Evolutionary conservation across 2,888 invertebrate species (phyloP).

Genomic region (Lampropteryx suffumata): DNA sequence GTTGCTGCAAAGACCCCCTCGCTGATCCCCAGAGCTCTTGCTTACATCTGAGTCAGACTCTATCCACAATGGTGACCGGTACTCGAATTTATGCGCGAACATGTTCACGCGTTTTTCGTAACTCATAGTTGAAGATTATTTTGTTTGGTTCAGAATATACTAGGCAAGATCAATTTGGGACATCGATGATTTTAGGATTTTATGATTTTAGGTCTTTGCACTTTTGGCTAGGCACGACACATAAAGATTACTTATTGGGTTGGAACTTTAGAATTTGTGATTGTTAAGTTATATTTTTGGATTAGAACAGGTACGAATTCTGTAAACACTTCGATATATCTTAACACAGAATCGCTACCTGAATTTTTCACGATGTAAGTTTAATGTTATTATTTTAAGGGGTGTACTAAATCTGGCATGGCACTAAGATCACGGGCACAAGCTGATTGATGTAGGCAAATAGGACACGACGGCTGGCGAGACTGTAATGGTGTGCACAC

Average conservation of each 20-base stretch:
- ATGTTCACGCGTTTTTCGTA: conserved; percentile 58
- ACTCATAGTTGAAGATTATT: conserved; percentile 36
- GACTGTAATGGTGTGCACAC: conserved; percentile 40
- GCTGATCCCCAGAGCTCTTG: conserved; percentile 46
- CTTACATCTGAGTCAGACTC: conserved; percentile 73
- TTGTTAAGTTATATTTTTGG: too few relatives aligned
- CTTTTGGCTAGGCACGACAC: too few relatives aligned
- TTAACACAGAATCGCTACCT: neutral
- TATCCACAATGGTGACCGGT: conserved; percentile 77
- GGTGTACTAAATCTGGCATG: conserved; percentile 39
- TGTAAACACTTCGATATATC: neutral
- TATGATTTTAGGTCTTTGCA: too few relatives aligned
- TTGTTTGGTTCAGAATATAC: too few relatives aligned
- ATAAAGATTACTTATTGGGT: too few relatives aligned
- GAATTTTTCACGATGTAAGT: neutral
- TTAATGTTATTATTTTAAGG: neutral
- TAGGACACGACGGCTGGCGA: conserved; percentile 45
- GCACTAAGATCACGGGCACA: conserved; percentile 69
- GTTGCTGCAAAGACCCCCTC: conserved; percentile 45
- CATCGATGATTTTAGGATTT: too few relatives aligned
- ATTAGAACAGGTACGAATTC: too few relatives aligned
- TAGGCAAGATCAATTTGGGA: too few relatives aligned
- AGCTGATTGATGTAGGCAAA: conserved; percentile 66
- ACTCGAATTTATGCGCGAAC: conserved; percentile 74
- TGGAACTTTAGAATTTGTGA: too few relatives aligned